Evolutionary conservation across 2,113 vertebrate species (phyloP).

Genomic region (Mastomys natalensis): DNA sequence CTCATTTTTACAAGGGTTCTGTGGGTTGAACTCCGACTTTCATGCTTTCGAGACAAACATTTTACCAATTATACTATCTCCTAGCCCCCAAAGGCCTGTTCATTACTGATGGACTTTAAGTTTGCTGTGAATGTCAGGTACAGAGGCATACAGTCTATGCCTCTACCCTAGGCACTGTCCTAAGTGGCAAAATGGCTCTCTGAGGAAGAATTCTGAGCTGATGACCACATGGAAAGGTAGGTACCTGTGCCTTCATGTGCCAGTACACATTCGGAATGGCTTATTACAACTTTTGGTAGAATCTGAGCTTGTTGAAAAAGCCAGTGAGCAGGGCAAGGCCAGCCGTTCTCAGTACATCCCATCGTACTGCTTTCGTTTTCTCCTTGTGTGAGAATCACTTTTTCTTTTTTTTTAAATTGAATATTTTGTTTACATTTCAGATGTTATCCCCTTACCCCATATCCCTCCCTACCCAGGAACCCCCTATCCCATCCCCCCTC

Average conservation of each 20-base stretch:
- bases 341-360: not conserved
- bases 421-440: too few species aligned
- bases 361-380: not conserved
- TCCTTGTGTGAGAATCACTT: not conserved
- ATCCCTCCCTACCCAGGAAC: too few species aligned
- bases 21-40: not conserved
- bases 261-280: not conserved
- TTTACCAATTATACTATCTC: not conserved
- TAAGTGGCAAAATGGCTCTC: not conserved
- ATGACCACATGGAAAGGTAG: not conserved
- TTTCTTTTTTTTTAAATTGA: too few species aligned
- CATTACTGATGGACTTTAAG: not conserved
- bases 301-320: not conserved
- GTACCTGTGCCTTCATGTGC: rapidly evolving
- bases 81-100: too few species aligned
- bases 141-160: rapidly evolving
- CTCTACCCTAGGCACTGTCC: not conserved
- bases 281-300: not conserved
- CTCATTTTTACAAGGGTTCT: not conserved
- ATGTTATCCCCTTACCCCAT: too few species aligned
- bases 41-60: not conserved
- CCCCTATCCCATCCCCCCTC: too few species aligned
- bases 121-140: not conserved
- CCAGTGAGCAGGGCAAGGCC: not conserved
- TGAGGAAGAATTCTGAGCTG: not conserved